A percentile compares a stretch with the other conserved stretches of the same genome.
Conservation (phyloP, 2,113 vertebrate genomes). For the Psilopsiagon aurifrons region DNA sequence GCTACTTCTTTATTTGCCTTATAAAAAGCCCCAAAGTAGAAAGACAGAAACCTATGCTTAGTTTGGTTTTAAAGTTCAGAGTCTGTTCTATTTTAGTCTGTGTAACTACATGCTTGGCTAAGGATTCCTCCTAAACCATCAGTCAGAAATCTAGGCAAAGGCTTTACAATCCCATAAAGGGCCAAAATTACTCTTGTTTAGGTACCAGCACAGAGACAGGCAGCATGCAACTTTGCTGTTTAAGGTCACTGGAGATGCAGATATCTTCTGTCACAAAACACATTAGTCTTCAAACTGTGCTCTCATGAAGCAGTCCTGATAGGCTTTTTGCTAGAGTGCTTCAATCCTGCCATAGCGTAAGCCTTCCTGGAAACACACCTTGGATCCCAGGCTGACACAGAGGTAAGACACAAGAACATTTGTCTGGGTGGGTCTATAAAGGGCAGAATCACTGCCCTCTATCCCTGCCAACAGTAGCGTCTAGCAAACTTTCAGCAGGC, state of each 20-base stretch:
- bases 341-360: accelerated
- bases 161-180: background rate
- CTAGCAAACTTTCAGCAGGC: background rate
- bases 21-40: background rate
- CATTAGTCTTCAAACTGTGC: accelerated
- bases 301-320: background rate
- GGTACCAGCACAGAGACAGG: background rate
- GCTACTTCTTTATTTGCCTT: background rate
- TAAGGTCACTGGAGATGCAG: background rate
- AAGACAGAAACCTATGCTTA: background rate
- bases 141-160: background rate
- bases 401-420: background rate
- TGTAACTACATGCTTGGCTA: background rate
- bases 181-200: background rate
- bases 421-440: background rate
- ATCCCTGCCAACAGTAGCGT: background rate
- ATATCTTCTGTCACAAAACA: background rate
- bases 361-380: background rate
- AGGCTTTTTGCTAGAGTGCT: background rate
- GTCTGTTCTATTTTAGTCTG: slow-evolving; percentile 5
- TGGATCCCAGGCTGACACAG: background rate
- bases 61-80: background rate
- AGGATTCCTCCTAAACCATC: background rate
- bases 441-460: background rate
- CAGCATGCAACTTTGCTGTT: background rate